Evolutionary conservation across 1,140 invertebrate species (phyloP).

Genomic region (Drosophila nikananu): DNA sequence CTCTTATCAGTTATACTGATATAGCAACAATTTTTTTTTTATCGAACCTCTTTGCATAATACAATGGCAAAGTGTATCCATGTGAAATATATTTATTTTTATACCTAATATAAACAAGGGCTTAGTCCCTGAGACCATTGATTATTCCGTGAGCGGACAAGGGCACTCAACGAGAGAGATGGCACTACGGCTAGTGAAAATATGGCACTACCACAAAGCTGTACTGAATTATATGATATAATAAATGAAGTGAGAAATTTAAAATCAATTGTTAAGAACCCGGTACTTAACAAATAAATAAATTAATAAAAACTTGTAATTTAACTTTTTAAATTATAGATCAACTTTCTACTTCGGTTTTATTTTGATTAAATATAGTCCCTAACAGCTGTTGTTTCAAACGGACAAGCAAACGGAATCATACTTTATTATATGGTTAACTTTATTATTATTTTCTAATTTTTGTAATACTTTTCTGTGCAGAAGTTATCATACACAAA

Average conservation of each 20-base stretch:
- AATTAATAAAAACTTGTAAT: neutral
- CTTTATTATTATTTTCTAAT: neutral
- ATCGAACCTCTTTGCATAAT: slow-evolving; percentile 17
- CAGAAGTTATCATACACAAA: neutral
- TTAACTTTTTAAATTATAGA: neutral
- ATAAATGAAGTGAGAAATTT: neutral
- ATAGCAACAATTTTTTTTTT: slow-evolving; percentile 15
- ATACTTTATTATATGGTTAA: too few species aligned
- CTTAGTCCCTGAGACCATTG: slow-evolving; percentile 41
- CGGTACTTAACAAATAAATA: neutral
- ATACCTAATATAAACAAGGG: slow-evolving; percentile 30
- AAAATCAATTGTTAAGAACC: neutral
- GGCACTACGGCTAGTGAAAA: slow-evolving; percentile 1
- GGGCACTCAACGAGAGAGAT: slow-evolving; percentile 39
- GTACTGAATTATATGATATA: neutral
- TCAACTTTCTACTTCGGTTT: too few species aligned
- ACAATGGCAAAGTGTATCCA: slow-evolving; percentile 7
- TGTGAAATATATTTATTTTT: slow-evolving; percentile 7
- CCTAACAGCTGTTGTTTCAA: neutral
- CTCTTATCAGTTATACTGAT: slow-evolving; percentile 10
- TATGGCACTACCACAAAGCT: neutral
- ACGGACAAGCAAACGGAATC: neutral
- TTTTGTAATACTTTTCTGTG: neutral
- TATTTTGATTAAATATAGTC: neutral
- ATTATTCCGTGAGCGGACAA: slow-evolving; percentile 68